phyloP scores from a whole-genome alignment of 2,888 invertebrate genomes.

The Synergus japonicus region DNA sequence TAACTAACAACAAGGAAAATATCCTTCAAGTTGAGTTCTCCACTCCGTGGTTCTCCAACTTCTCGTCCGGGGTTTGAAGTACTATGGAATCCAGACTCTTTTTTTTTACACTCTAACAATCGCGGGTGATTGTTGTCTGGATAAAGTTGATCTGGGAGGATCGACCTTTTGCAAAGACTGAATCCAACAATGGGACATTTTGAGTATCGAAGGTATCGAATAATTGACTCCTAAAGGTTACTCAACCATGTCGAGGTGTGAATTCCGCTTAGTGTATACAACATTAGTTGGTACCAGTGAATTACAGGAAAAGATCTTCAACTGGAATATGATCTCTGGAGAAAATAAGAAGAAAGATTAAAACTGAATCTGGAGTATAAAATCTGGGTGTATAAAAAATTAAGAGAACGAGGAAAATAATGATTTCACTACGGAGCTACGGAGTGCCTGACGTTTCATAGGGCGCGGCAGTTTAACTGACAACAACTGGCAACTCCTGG shows the following conservation, averaged over 20 bases:
- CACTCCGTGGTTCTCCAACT: constrained; percentile 5
- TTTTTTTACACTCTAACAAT: constrained; percentile 18
- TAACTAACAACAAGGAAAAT: neutral
- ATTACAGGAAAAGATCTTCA: neutral
- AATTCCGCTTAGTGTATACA: neutral
- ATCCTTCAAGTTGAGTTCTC: neutral
- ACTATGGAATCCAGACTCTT: neutral
- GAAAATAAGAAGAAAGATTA: neutral
- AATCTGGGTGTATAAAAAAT: neutral
- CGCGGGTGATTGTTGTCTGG: neutral
- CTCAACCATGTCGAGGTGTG: neutral
- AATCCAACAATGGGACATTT: neutral
- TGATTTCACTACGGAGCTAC: constrained; percentile 37
- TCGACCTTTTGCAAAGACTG: neutral
- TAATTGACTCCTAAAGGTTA: neutral
- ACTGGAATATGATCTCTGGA: neutral
- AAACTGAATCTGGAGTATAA: neutral
- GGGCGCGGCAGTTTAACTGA: constrained; percentile 75
- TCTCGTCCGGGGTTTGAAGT: neutral
- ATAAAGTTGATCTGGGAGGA: constrained; percentile 5
- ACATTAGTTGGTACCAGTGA: neutral
- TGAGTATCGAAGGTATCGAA: neutral
- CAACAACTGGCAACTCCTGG: constrained; percentile 50
- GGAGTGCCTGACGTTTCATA: constrained; percentile 65
- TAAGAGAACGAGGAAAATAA: neutral